These are phyloP conservation scores for Cabera pusaria DNA, from an alignment of 2,888 invertebrate genomes.

Conservation along the genomic window DNA sequence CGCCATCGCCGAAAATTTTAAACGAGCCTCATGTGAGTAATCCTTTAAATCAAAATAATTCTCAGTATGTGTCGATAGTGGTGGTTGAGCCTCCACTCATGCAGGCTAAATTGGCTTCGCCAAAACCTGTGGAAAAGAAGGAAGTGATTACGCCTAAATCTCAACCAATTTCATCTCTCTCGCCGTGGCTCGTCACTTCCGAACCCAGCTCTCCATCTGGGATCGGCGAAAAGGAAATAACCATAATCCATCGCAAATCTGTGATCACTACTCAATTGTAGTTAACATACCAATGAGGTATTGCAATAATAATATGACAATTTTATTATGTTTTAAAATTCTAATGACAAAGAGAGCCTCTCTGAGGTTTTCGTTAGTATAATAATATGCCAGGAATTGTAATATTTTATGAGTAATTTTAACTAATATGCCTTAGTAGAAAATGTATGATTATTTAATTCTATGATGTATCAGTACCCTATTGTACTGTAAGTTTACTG, in stretches of 20 bases:
- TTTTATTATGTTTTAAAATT: slow-evolving; percentile 25
- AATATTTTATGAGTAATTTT: slow-evolving; percentile 5
- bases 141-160: slow-evolving; percentile 79
- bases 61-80: slow-evolving; percentile 78
- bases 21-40: slow-evolving; percentile 75
- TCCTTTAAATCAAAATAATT: slow-evolving; percentile 54
- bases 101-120: slow-evolving; percentile 61
- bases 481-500: slow-evolving; percentile 14
- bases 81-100: slow-evolving; percentile 73
- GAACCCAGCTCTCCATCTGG: slow-evolving; percentile 86
- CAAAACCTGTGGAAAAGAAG: slow-evolving; percentile 76
- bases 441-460: slow-evolving; percentile 5
- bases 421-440: slow-evolving; percentile 2
- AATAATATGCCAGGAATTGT: slow-evolving; percentile 11
- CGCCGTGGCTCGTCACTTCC: slow-evolving; percentile 92
- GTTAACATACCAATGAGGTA: slow-evolving; percentile 9
- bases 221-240: slow-evolving; percentile 85
- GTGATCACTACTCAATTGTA: slow-evolving; percentile 93
- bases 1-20: slow-evolving; percentile 77
- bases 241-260: slow-evolving; percentile 91
- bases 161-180: slow-evolving; percentile 86
- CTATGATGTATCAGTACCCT: slow-evolving; percentile 10
- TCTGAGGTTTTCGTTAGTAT: slow-evolving; percentile 6
- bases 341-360: slow-evolving; percentile 19
- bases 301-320: slow-evolving; percentile 20